Evolutionary conservation across 1,140 invertebrate species (phyloP).

Genomic region (Drosophila takahashii): DNA sequence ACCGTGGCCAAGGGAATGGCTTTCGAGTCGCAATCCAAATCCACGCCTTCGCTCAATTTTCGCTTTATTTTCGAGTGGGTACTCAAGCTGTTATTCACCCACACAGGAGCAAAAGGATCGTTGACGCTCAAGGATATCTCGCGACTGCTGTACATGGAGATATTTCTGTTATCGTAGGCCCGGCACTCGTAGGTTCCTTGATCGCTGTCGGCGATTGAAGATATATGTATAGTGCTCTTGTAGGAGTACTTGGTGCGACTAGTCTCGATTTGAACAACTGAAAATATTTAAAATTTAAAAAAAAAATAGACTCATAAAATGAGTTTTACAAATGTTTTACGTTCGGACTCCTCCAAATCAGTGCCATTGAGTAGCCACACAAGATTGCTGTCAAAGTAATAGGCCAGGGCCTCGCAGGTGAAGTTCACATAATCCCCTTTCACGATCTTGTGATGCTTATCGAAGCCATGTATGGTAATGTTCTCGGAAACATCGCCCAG

Average conservation of each 20-base stretch:
- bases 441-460: constrained; percentile 80
- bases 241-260: constrained; percentile 65
- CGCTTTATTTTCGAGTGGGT: constrained; percentile 67
- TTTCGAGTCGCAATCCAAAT: constrained; percentile 78
- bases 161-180: constrained; percentile 47
- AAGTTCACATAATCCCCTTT: constrained; percentile 86
- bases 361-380: constrained; percentile 81
- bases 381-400: constrained; percentile 85
- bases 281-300: neutral
- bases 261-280: constrained; percentile 47
- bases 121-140: constrained; percentile 63
- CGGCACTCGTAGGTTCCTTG: constrained; percentile 76
- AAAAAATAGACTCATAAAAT: neutral
- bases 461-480: constrained; percentile 63
- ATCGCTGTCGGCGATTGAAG: constrained; percentile 56
- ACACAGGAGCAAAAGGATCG: constrained; percentile 73
- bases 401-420: constrained; percentile 86
- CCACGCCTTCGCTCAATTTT: constrained; percentile 79
- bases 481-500: constrained; percentile 70
- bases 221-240: constrained; percentile 61
- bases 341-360: constrained; percentile 24
- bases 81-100: constrained; percentile 66
- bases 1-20: constrained; percentile 85
- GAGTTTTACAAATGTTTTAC: constrained; percentile 17
- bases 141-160: constrained; percentile 45